Evolutionary conservation across 2,797 vertebrate genomes (phyloP).

Genomic region (Coccyzus lansbergi): DNA sequence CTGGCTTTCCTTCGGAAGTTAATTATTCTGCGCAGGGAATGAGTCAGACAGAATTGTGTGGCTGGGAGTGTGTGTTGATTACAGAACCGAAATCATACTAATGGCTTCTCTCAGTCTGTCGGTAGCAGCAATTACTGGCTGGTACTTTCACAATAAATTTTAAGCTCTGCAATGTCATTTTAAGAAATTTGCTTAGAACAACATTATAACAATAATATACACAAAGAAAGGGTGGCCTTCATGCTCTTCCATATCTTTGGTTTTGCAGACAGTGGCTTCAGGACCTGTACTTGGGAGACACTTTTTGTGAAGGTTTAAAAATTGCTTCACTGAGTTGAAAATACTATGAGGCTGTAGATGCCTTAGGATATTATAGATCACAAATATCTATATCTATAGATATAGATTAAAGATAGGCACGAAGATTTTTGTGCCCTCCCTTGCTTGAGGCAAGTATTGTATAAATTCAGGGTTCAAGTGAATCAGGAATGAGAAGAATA

Average conservation of each 20-base stretch:
- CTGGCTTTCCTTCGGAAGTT: slow-evolving; percentile 40
- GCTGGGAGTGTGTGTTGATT: slow-evolving; percentile 36
- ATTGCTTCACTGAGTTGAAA: not conserved
- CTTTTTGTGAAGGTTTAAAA: not conserved
- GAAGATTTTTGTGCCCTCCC: not conserved
- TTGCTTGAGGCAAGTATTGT: not conserved
- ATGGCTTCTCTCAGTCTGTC: slow-evolving; percentile 17
- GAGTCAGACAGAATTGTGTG: slow-evolving; percentile 34
- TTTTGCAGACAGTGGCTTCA: not conserved
- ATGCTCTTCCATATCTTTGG: fast-evolving
- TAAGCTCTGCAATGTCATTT: slow-evolving; percentile 25
- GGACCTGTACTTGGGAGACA: not conserved
- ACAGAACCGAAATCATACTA: slow-evolving; percentile 30
- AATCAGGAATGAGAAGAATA: not conserved
- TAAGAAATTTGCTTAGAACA: slow-evolving; percentile 39
- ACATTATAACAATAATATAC: not conserved
- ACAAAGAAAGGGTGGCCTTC: not conserved
- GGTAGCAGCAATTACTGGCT: slow-evolving; percentile 45
- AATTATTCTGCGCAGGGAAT: slow-evolving; percentile 49
- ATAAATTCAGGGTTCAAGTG: not conserved
- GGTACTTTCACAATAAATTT: slow-evolving; percentile 25
- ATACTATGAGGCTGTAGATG: not conserved
- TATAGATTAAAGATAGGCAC: not conserved
- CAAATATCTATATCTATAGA: no score
- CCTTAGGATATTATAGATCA: not conserved